phyloP scores from a whole-genome alignment of 2,888 invertebrate genomes.

The Diogma glabrata region DNA sequence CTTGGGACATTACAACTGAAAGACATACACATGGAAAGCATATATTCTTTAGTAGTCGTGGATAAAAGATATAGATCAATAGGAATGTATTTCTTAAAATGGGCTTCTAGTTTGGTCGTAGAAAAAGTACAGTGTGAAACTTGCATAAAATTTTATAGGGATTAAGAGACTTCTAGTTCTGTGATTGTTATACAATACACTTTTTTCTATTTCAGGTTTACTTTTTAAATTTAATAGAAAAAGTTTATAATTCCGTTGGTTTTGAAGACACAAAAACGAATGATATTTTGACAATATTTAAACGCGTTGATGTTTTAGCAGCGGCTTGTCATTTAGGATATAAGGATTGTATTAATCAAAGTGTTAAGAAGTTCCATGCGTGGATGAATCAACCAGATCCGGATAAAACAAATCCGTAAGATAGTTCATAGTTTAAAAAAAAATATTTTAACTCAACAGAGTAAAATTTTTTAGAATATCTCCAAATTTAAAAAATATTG shows the following conservation, averaged over 20 bases:
- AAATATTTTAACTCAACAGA: constrained; percentile 2
- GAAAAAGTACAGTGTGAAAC: no score
- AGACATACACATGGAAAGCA: no score
- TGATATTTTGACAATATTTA: constrained; percentile 53
- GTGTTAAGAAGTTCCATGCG: constrained; percentile 57
- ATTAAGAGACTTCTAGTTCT: no score
- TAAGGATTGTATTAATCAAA: constrained; percentile 59
- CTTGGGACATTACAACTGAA: no score
- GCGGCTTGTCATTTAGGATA: constrained; percentile 69
- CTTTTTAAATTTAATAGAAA: constrained; percentile 49
- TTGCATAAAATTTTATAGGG: no score
- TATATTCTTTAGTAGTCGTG: no score
- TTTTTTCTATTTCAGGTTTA: constrained; percentile 45
- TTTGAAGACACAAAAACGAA: constrained; percentile 48
- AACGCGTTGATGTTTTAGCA: constrained; percentile 55
- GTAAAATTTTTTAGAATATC: constrained; percentile 57
- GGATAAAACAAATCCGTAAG: constrained; percentile 63
- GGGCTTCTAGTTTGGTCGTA: no score
- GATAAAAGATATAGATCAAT: no score
- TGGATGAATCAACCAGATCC: constrained; percentile 65
- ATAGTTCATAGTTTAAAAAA: constrained; percentile 15
- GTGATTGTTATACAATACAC: no score
- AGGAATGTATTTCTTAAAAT: no score
- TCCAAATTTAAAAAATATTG: constrained; percentile 67
- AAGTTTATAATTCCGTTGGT: constrained; percentile 56